Percentiles rank a stretch among this genome's conserved stretches.
Conservation (phyloP, 37 sponge, comb jelly and placozoan genomes). For the Tethya wilhelma region DNA sequence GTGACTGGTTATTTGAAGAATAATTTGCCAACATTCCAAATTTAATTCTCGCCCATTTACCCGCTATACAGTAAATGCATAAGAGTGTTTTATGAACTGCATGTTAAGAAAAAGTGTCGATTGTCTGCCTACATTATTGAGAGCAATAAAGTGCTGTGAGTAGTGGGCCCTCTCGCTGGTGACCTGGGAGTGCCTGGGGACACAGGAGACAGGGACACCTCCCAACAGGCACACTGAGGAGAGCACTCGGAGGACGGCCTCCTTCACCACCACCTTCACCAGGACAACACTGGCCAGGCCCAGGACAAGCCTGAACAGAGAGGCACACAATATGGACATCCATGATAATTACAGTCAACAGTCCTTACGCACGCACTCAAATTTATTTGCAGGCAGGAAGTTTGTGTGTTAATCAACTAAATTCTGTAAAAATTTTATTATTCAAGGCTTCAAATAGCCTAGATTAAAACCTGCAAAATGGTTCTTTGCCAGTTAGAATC, state of each 20-base stretch:
- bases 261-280: background rate
- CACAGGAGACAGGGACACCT: slow-evolving; percentile 24
- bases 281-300: background rate
- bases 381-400: no score
- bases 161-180: slow-evolving; percentile 27
- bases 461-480: no score
- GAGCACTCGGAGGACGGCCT: background rate
- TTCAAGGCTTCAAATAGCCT: no score
- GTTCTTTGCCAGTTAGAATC: no score
- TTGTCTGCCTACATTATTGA: slow-evolving; percentile 17
- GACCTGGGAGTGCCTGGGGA: slow-evolving; percentile 19
- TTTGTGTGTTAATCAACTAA: no score
- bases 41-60: no score
- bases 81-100: background rate
- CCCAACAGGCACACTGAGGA: background rate
- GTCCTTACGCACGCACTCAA: no score
- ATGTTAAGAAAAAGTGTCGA: background rate
- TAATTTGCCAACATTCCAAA: no score
- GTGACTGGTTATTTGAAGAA: no score
- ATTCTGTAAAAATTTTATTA: no score
- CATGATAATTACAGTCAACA: background rate
- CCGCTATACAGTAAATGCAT: no score
- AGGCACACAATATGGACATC: background rate
- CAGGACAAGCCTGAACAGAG: background rate
- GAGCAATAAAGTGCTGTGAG: background rate